Evolutionary conservation across 2,797 vertebrate genomes (phyloP), one percentile per base, ranked within the genome.

Genomic region (Myotis findleyi): DNA sequence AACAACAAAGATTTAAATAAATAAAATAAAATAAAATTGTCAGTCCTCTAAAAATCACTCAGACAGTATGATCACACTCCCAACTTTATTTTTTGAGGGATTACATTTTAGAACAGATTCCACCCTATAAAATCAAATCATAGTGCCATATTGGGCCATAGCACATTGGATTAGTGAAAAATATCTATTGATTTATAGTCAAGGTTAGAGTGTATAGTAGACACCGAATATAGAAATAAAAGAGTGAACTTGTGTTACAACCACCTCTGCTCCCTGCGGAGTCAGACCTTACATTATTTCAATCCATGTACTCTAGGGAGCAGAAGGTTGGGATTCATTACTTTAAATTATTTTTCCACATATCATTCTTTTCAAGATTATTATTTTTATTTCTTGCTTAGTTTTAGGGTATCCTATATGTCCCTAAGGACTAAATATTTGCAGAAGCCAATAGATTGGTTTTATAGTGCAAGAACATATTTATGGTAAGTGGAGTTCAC

Each of bases 141-240:
- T 64, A 44, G 18, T 14, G 36, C 20, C 16, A 38, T 51, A 47
- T 38, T 59, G 8, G 25, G 12, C 53, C 13, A 59, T 20, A 53
- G 14, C n/a, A 71, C 79, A 73, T 75, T 91, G 9, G 38, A 53
- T 89, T 87, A 89, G 59, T 49, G 72, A 66, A 87, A 95, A 90
- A 62, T 87, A 75, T 16, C 66, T 77, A 36, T 1, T 47, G 27
- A 25, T n/a, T 93, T 94, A 59, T 44, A 64, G 5, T 88, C 14
- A 89, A 89, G 27, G 16, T 84, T 86, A 82, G 5, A 68, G 6
- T 36, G 6, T 86, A 2, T 14, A 92, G 53, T 85, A 59, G 30
- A 92, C 14, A 85, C 4, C 17, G 72, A 88, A 68, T 87, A 1
- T 27, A 79, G 38, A 82, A 80, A 71, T 90, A 86, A 73, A 89